Evolutionary conservation across 2,797 vertebrate species (phyloP).

Genomic region (Catostomus latipinnis): DNA sequence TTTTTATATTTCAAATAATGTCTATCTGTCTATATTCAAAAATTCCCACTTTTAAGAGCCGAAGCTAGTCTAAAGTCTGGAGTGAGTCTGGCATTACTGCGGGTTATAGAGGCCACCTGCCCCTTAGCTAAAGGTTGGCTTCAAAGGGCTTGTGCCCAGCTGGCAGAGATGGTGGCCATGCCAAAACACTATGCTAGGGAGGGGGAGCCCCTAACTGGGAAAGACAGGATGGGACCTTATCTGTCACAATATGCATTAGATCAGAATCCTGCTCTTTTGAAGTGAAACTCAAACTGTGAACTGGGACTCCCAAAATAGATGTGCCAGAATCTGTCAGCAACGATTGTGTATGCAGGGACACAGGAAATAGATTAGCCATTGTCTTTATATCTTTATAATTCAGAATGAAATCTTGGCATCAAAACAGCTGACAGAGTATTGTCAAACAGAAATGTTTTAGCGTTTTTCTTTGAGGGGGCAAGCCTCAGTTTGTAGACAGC

Average conservation of each 20-base stretch:
- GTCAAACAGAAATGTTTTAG: too few species aligned
- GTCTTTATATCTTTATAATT: not conserved
- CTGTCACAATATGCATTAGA: slow-evolving; percentile 56
- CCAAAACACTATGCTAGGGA: slow-evolving; percentile 33
- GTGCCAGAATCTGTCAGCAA: not conserved
- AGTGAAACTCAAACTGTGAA: slow-evolving; percentile 33
- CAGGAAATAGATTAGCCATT: not conserved
- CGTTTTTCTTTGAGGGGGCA: too few species aligned
- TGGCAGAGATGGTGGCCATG: slow-evolving; percentile 43
- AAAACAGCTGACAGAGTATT: not conserved
- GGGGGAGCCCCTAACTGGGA: slow-evolving; percentile 45
- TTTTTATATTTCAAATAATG: not conserved
- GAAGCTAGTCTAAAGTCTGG: slow-evolving; percentile 12
- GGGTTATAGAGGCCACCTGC: slow-evolving; percentile 49
- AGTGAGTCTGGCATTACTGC: slow-evolving; percentile 19
- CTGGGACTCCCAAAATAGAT: not conserved
- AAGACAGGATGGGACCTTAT: slow-evolving; percentile 52
- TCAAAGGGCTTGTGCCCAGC: slow-evolving; percentile 43
- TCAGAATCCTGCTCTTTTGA: slow-evolving; percentile 46
- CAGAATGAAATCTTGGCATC: not conserved
- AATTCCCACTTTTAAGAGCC: not conserved
- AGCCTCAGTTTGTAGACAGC: too few species aligned
- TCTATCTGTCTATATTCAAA: not conserved
- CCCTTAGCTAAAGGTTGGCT: slow-evolving; percentile 47
- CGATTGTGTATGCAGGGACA: not conserved